Evolutionary conservation across 2,888 invertebrate genomes (phyloP).

Genomic region (Campopleginae sp.): DNA sequence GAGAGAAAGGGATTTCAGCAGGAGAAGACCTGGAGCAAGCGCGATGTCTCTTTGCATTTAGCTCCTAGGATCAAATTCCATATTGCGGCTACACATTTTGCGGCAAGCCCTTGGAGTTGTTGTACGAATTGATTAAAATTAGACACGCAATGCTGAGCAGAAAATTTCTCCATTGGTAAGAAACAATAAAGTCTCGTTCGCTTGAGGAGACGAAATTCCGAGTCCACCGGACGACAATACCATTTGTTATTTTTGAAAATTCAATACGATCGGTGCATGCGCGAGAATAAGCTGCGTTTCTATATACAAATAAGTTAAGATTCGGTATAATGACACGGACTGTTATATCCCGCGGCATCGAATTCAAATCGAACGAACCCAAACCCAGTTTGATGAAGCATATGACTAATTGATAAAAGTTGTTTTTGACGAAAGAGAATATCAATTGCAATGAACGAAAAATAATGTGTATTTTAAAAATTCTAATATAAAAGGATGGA

Average conservation of each 20-base stretch:
- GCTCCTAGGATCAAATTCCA: conserved; percentile 56
- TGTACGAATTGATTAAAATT: conserved; percentile 44
- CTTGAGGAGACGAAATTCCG: background rate
- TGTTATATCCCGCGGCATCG: no score
- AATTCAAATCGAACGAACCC: background rate
- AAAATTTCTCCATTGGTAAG: conserved; percentile 17
- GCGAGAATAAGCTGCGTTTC: no score
- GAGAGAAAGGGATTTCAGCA: conserved; percentile 19
- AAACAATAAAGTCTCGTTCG: background rate
- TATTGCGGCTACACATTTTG: conserved; percentile 5
- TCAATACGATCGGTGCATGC: no score
- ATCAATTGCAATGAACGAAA: background rate
- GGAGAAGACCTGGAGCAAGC: conserved; percentile 45
- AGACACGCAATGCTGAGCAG: conserved; percentile 8
- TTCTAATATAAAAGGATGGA: conserved; percentile 2
- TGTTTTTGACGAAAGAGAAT: background rate
- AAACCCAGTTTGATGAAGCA: background rate
- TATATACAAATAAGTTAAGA: no score
- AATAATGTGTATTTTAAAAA: background rate
- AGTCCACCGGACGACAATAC: no score
- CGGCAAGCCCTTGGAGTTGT: conserved; percentile 22
- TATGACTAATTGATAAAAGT: background rate
- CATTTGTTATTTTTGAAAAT: no score
- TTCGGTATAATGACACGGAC: no score
- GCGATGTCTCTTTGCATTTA: conserved; percentile 50